Percentiles rank a stretch among this genome's conserved stretches.
phyloP scores from a whole-genome alignment of 2,888 invertebrate species.

The Leptopterna dolabrata region DNA sequence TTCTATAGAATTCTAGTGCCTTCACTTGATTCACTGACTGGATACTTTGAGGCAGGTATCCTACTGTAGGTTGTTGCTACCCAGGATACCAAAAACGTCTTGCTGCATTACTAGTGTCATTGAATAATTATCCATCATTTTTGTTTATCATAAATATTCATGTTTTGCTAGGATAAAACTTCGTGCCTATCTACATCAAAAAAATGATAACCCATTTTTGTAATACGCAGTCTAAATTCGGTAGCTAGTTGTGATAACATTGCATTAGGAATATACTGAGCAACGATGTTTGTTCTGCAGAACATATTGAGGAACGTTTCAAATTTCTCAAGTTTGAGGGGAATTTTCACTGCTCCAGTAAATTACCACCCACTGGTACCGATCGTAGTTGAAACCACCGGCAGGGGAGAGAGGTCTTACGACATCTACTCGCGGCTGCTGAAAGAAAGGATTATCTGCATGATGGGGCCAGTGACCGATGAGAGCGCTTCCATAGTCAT shows the following conservation, averaged over 20 bases:
- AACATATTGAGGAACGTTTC: not conserved
- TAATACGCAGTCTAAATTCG: not conserved
- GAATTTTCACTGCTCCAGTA: not conserved
- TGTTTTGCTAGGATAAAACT: not conserved
- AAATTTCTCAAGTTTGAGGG: not conserved
- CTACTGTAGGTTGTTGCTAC: too few relatives aligned
- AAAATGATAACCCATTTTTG: not conserved
- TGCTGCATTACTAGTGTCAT: too few relatives aligned
- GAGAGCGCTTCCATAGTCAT: slow-evolving; percentile 92
- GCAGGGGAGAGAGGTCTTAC: slow-evolving; percentile 89
- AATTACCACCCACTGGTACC: not conserved
- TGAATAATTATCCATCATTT: too few relatives aligned
- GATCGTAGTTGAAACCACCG: slow-evolving; percentile 9
- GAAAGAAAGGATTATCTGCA: slow-evolving; percentile 96
- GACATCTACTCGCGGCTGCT: slow-evolving; percentile 97
- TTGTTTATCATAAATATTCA: not conserved
- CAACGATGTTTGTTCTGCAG: not conserved
- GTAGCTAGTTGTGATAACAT: not conserved
- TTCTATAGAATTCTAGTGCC: too few relatives aligned
- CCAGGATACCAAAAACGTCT: too few relatives aligned
- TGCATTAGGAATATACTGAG: not conserved
- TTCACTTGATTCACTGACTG: too few relatives aligned
- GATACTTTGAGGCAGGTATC: too few relatives aligned
- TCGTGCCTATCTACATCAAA: too few relatives aligned
- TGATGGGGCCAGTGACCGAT: slow-evolving; percentile 95